Percentiles rank a stretch among this genome's conserved stretches.
These are phyloP conservation scores for Rhopalosiphum maidis DNA, from an alignment of 1,140 invertebrate genomes.

Conservation along the genomic window DNA sequence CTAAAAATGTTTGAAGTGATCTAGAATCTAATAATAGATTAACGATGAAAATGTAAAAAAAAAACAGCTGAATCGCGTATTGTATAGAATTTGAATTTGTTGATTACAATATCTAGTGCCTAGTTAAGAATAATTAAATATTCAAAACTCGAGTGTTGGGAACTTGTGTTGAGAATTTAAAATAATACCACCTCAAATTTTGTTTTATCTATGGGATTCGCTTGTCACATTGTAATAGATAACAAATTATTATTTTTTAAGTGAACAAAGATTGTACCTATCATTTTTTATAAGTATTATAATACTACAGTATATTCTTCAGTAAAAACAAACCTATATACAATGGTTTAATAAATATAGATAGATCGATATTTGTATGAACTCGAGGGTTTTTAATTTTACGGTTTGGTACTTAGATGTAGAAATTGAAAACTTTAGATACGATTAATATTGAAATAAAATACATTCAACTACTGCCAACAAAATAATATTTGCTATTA, in stretches of 20 bases:
- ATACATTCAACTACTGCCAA: background rate
- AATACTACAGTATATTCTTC: background rate
- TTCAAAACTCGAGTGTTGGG: background rate
- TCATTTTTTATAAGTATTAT: background rate
- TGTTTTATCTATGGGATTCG: background rate
- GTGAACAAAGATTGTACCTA: background rate
- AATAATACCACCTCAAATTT: background rate
- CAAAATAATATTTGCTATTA: background rate
- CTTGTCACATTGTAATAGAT: background rate
- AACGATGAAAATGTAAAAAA: background rate
- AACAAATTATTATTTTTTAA: background rate
- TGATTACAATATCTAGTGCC: background rate
- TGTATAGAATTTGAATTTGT: background rate
- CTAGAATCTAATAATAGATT: background rate
- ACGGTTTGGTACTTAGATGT: background rate
- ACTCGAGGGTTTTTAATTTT: background rate
- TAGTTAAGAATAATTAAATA: background rate
- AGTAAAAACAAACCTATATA: background rate
- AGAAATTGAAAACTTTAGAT: background rate
- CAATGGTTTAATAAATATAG: background rate
- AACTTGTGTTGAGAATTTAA: background rate
- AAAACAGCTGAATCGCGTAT: background rate
- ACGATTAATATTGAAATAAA: background rate
- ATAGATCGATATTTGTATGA: background rate
- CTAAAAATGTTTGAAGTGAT: background rate